Percentiles rank a stretch among this genome's conserved stretches.
phyloP scores from a whole-genome alignment of 2,113 vertebrate genomes.

The Calypte anna region DNA sequence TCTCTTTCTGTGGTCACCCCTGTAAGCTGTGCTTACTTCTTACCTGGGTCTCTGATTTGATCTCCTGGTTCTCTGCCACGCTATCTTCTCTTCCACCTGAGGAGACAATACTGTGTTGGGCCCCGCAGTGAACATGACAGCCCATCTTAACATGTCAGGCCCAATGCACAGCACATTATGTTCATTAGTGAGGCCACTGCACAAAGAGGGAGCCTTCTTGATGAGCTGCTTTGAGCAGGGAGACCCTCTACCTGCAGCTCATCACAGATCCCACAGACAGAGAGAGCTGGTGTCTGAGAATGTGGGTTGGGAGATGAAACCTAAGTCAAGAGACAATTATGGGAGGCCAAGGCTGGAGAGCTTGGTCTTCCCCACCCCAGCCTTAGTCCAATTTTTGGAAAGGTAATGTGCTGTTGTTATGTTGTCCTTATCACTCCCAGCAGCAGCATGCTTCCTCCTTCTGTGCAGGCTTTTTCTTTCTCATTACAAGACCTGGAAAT shows the following conservation, averaged over 20 bases:
- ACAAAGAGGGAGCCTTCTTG: not conserved
- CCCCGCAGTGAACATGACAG: accelerated
- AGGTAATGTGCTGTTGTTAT: not conserved
- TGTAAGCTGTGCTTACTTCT: not conserved
- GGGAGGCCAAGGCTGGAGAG: not conserved
- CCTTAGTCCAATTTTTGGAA: not conserved
- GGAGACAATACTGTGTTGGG: not conserved
- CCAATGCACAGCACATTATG: accelerated
- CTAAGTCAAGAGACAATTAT: not conserved
- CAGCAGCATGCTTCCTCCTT: not conserved
- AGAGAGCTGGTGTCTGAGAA: not conserved
- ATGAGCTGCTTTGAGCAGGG: accelerated
- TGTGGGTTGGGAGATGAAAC: not conserved
- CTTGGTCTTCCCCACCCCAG: not conserved
- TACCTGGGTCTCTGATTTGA: accelerated
- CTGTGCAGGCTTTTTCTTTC: not conserved
- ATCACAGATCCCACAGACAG: not conserved
- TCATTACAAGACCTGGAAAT: not conserved
- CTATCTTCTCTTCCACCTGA: not conserved
- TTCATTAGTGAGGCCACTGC: not conserved
- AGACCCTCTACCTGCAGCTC: not conserved
- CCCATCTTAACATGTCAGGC: not conserved
- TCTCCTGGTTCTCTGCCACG: not conserved
- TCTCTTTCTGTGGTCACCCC: not conserved
- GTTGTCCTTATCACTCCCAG: not conserved